These are phyloP conservation scores for Conistra vaccinii DNA, from an alignment of 2,888 invertebrate genomes.

Conservation along the genomic window DNA sequence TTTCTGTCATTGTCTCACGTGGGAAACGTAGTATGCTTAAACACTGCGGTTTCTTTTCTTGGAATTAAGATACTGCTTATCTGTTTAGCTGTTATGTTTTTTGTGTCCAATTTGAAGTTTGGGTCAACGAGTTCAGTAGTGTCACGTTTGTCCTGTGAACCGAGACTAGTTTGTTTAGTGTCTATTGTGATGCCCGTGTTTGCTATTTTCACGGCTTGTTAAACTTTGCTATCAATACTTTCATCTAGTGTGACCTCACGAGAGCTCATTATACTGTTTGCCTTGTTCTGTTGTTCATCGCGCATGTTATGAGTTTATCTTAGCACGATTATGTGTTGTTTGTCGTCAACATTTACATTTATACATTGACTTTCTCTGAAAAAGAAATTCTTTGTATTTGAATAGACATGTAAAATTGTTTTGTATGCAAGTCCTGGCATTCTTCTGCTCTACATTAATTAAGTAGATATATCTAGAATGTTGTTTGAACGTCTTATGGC, in stretches of 20 bases:
- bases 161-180: slow-evolving; percentile 35
- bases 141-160: slow-evolving; percentile 45
- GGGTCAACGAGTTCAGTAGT: slow-evolving; percentile 40
- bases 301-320: slow-evolving; percentile 62
- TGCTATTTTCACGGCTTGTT: slow-evolving; percentile 66
- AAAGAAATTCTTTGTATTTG: slow-evolving; percentile 54
- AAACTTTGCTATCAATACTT: slow-evolving; percentile 71
- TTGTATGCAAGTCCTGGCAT: slow-evolving; percentile 45
- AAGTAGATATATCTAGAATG: slow-evolving; percentile 11
- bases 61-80: slow-evolving; percentile 29
- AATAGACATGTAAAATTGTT: slow-evolving; percentile 37
- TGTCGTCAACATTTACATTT: slow-evolving; percentile 60
- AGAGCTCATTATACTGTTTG: slow-evolving; percentile 65
- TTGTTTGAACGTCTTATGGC: slow-evolving; percentile 13
- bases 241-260: slow-evolving; percentile 73
- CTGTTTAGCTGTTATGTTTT: slow-evolving; percentile 21
- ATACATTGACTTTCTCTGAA: slow-evolving; percentile 62
- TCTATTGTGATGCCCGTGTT: slow-evolving; percentile 49
- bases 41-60: slow-evolving; percentile 43
- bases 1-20: slow-evolving; percentile 72
- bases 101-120: slow-evolving; percentile 31
- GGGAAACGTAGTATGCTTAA: slow-evolving; percentile 63
- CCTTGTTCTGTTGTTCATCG: slow-evolving; percentile 57
- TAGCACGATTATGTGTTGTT: slow-evolving; percentile 59
- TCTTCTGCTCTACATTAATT: slow-evolving; percentile 43